A percentile compares a stretch with the other conserved stretches of the same genome.
Conservation (phyloP, 2,113 vertebrate genomes). For the Peromyscus polionotus region DNA sequence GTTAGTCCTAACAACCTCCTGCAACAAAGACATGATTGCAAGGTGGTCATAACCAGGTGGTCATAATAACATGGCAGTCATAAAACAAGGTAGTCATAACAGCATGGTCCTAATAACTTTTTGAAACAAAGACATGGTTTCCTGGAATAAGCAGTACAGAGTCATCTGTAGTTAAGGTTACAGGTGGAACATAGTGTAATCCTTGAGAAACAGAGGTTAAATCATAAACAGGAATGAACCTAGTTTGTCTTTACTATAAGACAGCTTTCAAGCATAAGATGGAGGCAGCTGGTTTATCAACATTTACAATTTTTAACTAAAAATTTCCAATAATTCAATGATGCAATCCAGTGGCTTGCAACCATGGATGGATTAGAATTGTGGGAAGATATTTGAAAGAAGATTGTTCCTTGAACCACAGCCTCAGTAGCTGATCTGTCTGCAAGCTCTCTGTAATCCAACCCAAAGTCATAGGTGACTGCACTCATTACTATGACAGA, state of each 20-base stretch:
- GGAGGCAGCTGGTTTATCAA: not conserved
- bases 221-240: not conserved
- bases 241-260: not conserved
- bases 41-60: not conserved
- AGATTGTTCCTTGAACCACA: not conserved
- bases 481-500: too few relatives aligned
- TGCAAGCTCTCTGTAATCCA: not conserved
- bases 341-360: conserved; percentile 21
- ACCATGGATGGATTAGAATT: not conserved
- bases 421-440: not conserved
- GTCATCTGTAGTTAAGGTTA: not conserved
- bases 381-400: conserved; percentile 17
- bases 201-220: not conserved
- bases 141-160: not conserved
- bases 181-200: not conserved
- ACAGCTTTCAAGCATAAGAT: not conserved
- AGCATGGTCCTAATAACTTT: not conserved
- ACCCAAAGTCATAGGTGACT: not conserved
- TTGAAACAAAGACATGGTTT: not conserved
- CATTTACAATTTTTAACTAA: not conserved
- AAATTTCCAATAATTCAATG: not conserved
- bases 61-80: not conserved
- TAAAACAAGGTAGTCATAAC: not conserved
- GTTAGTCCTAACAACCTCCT: not conserved
- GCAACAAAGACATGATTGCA: not conserved